Evolutionary conservation across 1,140 invertebrate genomes (phyloP).

Genomic region (Littorina saxatilis): DNA sequence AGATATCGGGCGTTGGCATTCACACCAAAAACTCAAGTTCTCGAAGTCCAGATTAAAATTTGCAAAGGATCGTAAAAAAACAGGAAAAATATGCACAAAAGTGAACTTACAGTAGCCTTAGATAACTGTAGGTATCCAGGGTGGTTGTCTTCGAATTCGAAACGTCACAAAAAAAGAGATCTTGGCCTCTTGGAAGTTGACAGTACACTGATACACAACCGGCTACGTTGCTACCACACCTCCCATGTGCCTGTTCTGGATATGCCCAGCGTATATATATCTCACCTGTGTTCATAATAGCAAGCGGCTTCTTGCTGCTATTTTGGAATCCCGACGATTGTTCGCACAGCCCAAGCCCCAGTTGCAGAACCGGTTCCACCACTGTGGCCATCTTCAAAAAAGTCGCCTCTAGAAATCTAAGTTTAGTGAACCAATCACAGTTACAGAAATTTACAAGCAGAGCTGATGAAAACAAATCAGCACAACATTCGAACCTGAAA

Average conservation of each 20-base stretch:
- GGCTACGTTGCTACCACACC: constrained; percentile 37
- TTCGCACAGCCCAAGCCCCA: neutral
- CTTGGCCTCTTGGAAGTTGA: too few relatives aligned
- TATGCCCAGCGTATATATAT: constrained; percentile 21
- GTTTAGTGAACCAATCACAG: constrained; percentile 18
- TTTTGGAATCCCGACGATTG: neutral
- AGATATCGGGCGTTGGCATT: neutral
- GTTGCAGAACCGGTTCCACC: constrained; percentile 27
- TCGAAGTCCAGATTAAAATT: neutral
- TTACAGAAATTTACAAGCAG: neutral
- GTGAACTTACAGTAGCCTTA: neutral
- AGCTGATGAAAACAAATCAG: neutral
- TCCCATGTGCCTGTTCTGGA: constrained; percentile 32
- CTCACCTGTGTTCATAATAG: constrained; percentile 29
- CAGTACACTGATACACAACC: neutral
- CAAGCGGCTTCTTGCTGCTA: constrained; percentile 9
- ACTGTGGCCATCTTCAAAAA: constrained; percentile 18
- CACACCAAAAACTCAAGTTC: neutral
- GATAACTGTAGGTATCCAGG: neutral
- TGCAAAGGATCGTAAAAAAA: neutral
- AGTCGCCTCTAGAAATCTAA: constrained; percentile 14
- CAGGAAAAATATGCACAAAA: neutral
- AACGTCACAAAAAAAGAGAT: too few relatives aligned
- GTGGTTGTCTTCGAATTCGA: neutral
- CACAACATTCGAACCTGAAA: neutral